Percentiles rank a stretch among this genome's conserved stretches.
phyloP scores from a whole-genome alignment of 2,113 vertebrate genomes.

The Alethe castanea region DNA sequence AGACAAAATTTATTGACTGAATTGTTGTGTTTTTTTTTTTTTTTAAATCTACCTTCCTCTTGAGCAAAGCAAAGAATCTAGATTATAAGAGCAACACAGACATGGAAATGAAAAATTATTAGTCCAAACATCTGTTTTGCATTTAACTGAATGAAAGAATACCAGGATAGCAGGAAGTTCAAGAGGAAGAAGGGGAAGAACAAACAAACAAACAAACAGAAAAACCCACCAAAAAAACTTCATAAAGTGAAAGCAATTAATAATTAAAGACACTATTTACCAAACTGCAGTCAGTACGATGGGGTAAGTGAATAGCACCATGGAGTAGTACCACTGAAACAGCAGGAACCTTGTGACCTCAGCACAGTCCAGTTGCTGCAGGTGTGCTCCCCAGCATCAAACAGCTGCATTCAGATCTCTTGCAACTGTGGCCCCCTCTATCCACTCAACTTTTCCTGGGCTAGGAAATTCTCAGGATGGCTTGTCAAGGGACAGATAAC shows the following conservation, averaged over 20 bases:
- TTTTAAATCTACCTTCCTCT: not conserved
- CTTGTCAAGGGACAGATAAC: not conserved
- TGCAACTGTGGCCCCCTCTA: accelerated
- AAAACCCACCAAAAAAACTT: not conserved
- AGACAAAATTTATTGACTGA: not conserved
- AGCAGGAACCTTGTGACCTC: not conserved
- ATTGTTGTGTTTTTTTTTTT: too few species aligned
- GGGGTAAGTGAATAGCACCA: not conserved
- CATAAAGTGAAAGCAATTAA: not conserved
- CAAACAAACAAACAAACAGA: not conserved
- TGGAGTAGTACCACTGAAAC: accelerated
- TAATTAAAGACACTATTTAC: not conserved
- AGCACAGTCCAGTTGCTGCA: not conserved
- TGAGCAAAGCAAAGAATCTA: not conserved
- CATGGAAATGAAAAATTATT: not conserved
- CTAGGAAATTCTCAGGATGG: not conserved
- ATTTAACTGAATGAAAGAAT: not conserved
- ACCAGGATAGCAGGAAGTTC: not conserved
- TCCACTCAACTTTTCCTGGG: not conserved
- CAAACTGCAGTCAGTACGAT: not conserved
- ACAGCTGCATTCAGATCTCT: accelerated
- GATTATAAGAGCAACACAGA: not conserved
- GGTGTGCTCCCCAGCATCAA: not conserved
- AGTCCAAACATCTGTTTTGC: not conserved
- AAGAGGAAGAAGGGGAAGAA: not conserved